Evolutionary conservation across 2,888 invertebrate genomes (phyloP).

Genomic region (Plebejus argus): DNA sequence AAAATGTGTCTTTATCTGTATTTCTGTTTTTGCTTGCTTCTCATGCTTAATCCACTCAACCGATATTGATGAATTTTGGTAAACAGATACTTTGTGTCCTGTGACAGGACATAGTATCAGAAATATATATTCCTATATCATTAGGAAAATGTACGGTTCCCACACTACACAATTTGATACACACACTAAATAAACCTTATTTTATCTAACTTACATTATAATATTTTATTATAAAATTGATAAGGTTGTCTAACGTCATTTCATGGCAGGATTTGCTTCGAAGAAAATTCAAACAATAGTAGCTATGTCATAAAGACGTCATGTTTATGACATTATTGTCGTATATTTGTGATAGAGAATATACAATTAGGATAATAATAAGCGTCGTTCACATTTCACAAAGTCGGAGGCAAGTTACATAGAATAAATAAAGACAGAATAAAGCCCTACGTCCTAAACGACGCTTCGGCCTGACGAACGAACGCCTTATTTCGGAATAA

Average conservation of each 20-base stretch:
- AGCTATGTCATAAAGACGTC: slow-evolving; percentile 4
- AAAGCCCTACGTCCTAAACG: not conserved
- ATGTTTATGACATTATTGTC: not conserved
- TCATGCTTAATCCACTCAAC: no score
- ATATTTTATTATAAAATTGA: not conserved
- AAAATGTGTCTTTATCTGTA: no score
- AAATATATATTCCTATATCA: no score
- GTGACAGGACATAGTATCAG: no score
- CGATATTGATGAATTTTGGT: no score
- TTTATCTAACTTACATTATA: not conserved
- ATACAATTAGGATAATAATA: not conserved
- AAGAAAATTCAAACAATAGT: not conserved
- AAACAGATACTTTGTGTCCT: no score
- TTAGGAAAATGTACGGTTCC: no score
- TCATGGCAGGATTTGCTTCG: not conserved
- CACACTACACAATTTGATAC: no score
- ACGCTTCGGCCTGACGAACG: no score
- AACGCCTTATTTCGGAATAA: no score
- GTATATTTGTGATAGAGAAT: not conserved
- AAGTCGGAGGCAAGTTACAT: not conserved
- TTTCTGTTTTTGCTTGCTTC: no score
- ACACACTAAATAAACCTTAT: not conserved
- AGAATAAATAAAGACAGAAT: not conserved
- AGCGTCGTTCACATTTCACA: not conserved
- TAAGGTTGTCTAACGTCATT: not conserved